Base-by-base conservation (phyloP, 2,888 invertebrate genomes). In the Orchesella flavescens region DNA sequence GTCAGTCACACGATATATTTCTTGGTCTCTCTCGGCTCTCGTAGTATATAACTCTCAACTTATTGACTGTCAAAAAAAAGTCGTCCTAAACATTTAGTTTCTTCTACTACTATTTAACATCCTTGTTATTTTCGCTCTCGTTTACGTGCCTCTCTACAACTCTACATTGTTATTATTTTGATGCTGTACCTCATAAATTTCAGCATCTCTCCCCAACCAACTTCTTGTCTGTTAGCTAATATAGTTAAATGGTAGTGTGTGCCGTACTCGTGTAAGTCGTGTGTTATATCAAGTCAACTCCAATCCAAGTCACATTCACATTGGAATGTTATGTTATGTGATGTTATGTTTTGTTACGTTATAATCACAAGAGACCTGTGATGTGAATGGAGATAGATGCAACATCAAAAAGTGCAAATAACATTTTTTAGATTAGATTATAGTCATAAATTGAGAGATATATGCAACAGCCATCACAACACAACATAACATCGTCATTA, bases 21-120 rank as follows among this genome's bases (percentile, higher is more conserved):
- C 5, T 34, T 34, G 34, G 17, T 17, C 72, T 49, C n/a, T n/a
- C n/a, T n/a, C n/a, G n/a, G n/a, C n/a, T n/a, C n/a, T n/a, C n/a
- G n/a, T n/a, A n/a, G n/a, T n/a, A n/a, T n/a, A n/a, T n/a, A n/a
- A n/a, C n/a, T n/a, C n/a, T n/a, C n/a, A 79, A 79, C 63, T 65
- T 66, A 80, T 80, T 80, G 49, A 68, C 80, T 80, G 80, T 80
- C 80, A 80, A 80, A 80, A 72, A n/a, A n/a, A n/a, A n/a, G n/a
- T n/a, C n/a, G n/a, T 43, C 46, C 49, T 59, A 23, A 21, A 21
- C 74, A 74, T 73, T 73, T 80, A 80, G 73, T 80, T 73, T 68
- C 74, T 7, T 34, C 57, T 4, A 55, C 73, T 80, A 73, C 73
- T 80, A 53, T 43, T 66, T 73, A n/a, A 65, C 44, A 21, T 46